Evolutionary conservation across 2,888 invertebrate species (phyloP), one percentile per base, ranked within the genome.

Genomic region (Nomada flava): DNA sequence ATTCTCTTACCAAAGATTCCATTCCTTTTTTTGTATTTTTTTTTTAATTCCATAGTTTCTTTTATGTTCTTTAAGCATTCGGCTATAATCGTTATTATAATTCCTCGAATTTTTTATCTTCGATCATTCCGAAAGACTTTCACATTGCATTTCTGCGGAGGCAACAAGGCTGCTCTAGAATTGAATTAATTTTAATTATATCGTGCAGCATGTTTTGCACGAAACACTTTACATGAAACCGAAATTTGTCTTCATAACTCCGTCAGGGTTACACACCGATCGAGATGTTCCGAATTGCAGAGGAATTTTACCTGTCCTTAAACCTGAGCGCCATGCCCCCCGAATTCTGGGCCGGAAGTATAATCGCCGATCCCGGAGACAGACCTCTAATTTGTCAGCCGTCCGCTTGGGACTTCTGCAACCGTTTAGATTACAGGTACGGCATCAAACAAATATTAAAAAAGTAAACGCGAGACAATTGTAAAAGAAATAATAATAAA

Each of bases 401-500:
- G 0, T 98, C 98, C 0, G 98, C 98, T 0, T 98, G 98, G 97
- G 98, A 98, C 94, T 98, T 98, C 94, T 98, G 98, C 92, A 98
- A 98, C 90, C 95, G 96, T 71, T 95, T 97, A 84, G 98, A 98
- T 91, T 98, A 96, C 92, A 95, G 98, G 98, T 57, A 20, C 18
- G 7, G 15, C 3, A 1, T 36, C 7, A 7, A 7, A 1, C 1
- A 52, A n/a, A n/a, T n/a, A 52, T 15, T 15, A 23, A 11, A 20
- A 55, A 55, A 26, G 3, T 9, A 26, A 57, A 20, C 13, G 26
- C n/a, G 2, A 13, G 2, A 29, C 29, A 0, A 29, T 29, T 5
- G 29, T 0, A 7, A n/a, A 36, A 13, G 13, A 1, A 18, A 5
- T 20, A 29, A 20, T 20, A 26, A 36, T 36, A 7, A 36, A 36